Base-by-base conservation (phyloP, 2,888 invertebrate genomes). In the Spisula subtruncata region DNA sequence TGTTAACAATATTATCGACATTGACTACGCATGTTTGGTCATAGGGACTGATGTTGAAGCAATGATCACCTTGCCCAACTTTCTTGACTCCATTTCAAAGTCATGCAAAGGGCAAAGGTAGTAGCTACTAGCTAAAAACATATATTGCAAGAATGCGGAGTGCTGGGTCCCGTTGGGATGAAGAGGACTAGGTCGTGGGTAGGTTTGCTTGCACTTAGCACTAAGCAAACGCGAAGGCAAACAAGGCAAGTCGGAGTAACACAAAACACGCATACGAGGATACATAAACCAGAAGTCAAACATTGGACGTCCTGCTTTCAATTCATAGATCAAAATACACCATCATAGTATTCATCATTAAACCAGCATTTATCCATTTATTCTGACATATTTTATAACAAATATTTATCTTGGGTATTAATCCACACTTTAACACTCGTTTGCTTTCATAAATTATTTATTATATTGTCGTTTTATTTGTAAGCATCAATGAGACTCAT, bases 381-480 rank as follows among this genome's bases (percentile, higher is more conserved):
- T 8, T 66, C 25, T 25, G 60, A 66, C 60, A 66, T 66, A 25
- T 66, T 66, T 66, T 66, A 66, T 66, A 25, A 66, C 25, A n/a
- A 25, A n/a, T 25, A 66, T 25, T 41, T 66, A 75, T 75, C 75
- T 25, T 32, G 35, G 35, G 29, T 32, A 16, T 32, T 75, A 29
- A 75, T 75, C 75, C 75, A 51, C 54, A 81, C n/a, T 51, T 16
- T n/a, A 14, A 29, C n/a, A n/a, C 29, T 5, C 1, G 41, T 41
- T 25, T 10, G 48, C 75, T 25, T 51, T 84, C 75, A 84, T 84
- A 75, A 71, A 75, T 85, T 85, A 85, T 85, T 85, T 80, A 85
- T 81, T 60, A 80, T 41, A 56, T 80, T 54, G n/a, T n/a, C 41
- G 35, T 51, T 56, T 79, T 32, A 54, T 32, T 60, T 56, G 25